phyloP scores from a whole-genome alignment of 2,113 vertebrate genomes.

The Dromiciops gliroides region DNA sequence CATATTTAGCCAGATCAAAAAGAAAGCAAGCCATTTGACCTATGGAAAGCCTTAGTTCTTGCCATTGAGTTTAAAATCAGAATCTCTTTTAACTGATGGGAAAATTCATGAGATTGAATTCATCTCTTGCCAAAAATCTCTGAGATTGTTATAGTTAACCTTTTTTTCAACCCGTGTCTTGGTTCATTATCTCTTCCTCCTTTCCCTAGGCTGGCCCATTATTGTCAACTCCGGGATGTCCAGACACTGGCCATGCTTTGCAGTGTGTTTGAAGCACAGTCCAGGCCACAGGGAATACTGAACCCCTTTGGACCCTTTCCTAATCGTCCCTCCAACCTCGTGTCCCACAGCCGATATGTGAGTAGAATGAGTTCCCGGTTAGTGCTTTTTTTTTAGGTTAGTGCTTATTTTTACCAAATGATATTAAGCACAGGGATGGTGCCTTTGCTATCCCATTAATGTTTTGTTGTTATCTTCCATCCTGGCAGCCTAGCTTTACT shows the following conservation, averaged over 20 bases:
- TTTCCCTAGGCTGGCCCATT: constrained; percentile 91
- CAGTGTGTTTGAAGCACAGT: constrained; percentile 93
- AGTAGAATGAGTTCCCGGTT: constrained; percentile 48
- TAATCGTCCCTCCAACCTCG: constrained; percentile 84
- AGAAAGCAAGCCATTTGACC: background rate
- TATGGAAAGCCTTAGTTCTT: constrained; percentile 6
- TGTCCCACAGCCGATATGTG: constrained; percentile 92
- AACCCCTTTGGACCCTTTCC: constrained; percentile 84
- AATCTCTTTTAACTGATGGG: background rate
- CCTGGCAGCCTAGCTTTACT: constrained; percentile 91
- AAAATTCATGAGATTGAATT: background rate
- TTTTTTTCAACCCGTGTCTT: background rate
- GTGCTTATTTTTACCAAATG: background rate
- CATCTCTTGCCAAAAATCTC: background rate
- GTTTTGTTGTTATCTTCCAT: constrained; percentile 39
- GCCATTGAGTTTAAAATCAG: background rate
- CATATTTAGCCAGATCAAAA: constrained; percentile 8
- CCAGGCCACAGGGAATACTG: constrained; percentile 86
- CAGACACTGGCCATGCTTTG: constrained; percentile 98
- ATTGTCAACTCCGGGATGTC: constrained; percentile 95
- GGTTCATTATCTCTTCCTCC: background rate
- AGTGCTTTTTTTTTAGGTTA: background rate
- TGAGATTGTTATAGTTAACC: rapidly evolving
- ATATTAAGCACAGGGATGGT: rapidly evolving
- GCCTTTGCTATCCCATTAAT: background rate